phyloP scores from a whole-genome alignment of 2,888 invertebrate genomes.

The Stenichneumon culpator region DNA sequence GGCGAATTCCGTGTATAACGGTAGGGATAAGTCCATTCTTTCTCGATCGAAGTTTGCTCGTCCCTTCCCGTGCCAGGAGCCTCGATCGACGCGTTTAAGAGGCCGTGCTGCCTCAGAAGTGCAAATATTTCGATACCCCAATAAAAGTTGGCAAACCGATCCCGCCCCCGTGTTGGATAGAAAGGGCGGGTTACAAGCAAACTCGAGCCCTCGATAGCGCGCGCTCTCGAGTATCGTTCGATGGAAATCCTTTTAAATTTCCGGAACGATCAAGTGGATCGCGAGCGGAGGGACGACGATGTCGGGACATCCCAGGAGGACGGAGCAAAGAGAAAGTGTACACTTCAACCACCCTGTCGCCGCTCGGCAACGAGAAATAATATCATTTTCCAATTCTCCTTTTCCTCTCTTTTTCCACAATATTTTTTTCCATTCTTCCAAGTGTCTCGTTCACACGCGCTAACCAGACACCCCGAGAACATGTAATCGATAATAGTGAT shows the following conservation, averaged over 20 bases:
- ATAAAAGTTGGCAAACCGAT: conserved; percentile 75
- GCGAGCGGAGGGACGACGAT: conserved; percentile 15
- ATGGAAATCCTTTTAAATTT: conserved; percentile 74
- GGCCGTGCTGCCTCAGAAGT: conserved; percentile 60
- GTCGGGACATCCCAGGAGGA: conserved; percentile 26
- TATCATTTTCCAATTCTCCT: conserved; percentile 13
- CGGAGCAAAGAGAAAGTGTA: conserved; percentile 24
- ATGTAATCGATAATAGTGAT: conserved; percentile 53
- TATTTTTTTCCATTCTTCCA: background rate
- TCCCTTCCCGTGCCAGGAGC: background rate
- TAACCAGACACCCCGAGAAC: conserved; percentile 18
- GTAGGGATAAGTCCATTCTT: conserved; percentile 10
- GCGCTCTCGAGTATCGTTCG: conserved; percentile 74
- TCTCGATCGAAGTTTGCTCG: conserved; percentile 24
- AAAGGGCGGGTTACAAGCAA: background rate
- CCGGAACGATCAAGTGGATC: conserved; percentile 31
- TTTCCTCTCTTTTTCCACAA: background rate
- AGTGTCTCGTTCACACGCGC: conserved; percentile 28
- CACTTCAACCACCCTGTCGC: background rate
- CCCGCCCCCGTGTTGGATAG: background rate
- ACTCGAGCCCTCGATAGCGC: conserved; percentile 37
- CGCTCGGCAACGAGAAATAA: conserved; percentile 14
- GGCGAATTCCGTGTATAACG: background rate
- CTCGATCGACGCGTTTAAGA: conserved; percentile 49
- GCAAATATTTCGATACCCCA: conserved; percentile 70